A percentile compares a stretch with the other conserved stretches of the same genome.
These are phyloP conservation scores for Orthosia gothica DNA, from an alignment of 2,888 invertebrate genomes.

Conservation along the genomic window DNA sequence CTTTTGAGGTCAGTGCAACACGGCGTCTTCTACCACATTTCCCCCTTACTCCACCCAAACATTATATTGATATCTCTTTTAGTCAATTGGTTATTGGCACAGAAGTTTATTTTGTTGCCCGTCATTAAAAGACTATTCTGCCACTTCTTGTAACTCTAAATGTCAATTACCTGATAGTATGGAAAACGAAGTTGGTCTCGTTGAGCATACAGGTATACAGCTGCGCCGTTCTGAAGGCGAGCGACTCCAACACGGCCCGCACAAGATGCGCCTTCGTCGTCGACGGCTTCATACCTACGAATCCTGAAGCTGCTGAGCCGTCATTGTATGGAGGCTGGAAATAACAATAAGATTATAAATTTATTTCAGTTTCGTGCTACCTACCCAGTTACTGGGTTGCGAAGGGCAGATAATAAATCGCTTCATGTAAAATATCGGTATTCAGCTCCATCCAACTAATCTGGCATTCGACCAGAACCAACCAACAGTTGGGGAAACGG, in stretches of 20 bases:
- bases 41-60: no score
- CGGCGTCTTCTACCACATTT: no score
- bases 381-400: no score
- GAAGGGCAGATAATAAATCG: no score
- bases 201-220: conserved; percentile 94
- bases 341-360: not conserved
- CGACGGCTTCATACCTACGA: conserved; percentile 94
- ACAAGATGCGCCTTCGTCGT: conserved; percentile 95
- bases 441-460: no score
- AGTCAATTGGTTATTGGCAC: not conserved
- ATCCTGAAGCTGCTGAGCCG: conserved; percentile 95
- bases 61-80: no score
- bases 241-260: conserved; percentile 96
- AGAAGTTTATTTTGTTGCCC: not conserved
- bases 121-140: not conserved
- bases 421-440: no score
- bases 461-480: no score
- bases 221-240: conserved; percentile 96
- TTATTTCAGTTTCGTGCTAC: not conserved
- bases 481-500: no score
- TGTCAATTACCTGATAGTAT: conserved; percentile 90
- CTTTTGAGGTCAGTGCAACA: no score
- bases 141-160: not conserved
- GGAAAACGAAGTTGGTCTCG: conserved; percentile 93
- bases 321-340: conserved; percentile 97